Percentiles rank a stretch among this genome's conserved stretches.
These are phyloP conservation scores for Neodiprion lecontei DNA, from an alignment of 1,140 invertebrate genomes.

Conservation along the genomic window DNA sequence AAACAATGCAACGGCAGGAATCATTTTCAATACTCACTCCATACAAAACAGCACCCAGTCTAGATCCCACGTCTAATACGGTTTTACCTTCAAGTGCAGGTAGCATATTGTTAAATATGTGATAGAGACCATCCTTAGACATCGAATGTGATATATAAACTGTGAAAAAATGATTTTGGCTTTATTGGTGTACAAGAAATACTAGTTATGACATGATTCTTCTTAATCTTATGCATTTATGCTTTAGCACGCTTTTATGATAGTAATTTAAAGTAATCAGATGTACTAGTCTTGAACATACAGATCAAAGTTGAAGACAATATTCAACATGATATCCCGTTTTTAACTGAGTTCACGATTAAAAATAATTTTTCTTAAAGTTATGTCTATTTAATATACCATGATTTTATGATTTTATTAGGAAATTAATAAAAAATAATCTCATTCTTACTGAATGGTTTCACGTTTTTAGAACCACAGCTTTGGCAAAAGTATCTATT, in stretches of 20 bases:
- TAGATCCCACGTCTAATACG: conserved; percentile 74
- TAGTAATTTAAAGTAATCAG: too few relatives aligned
- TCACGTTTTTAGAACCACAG: conserved; percentile 69
- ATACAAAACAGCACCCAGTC: conserved; percentile 74
- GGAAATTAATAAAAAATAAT: too few relatives aligned
- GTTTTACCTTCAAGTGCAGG: conserved; percentile 67
- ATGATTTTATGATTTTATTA: too few relatives aligned
- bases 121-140: conserved; percentile 67
- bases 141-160: conserved; percentile 74
- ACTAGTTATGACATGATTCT: neutral
- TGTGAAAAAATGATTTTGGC: conserved; percentile 50
- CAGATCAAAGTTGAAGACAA: too few relatives aligned
- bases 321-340: too few relatives aligned
- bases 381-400: too few relatives aligned
- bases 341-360: too few relatives aligned
- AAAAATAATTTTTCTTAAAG: too few relatives aligned
- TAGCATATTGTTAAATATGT: conserved; percentile 70
- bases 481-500: conserved; percentile 69
- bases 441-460: conserved; percentile 61
- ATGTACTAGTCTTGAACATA: too few relatives aligned
- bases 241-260: too few relatives aligned
- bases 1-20: neutral
- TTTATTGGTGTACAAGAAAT: conserved; percentile 6
- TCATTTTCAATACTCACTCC: conserved; percentile 62
- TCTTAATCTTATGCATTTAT: conserved; percentile 6